Conservation (phyloP, 2,888 invertebrate genomes). For the Escarpia spicata region DNA sequence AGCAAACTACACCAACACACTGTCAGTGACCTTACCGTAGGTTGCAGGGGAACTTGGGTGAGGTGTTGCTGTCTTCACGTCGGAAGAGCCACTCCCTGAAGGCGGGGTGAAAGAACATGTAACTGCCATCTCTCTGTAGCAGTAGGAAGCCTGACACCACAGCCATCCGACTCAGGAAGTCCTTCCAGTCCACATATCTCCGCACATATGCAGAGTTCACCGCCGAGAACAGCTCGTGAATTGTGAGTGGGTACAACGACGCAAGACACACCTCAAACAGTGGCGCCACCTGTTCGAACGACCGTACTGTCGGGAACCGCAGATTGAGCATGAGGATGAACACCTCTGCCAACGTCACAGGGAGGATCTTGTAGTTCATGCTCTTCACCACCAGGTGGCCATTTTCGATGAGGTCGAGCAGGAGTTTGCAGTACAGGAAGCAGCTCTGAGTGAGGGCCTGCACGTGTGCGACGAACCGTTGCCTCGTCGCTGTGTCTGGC, state of each 20-base stretch:
- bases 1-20: neutral
- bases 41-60: constrained; percentile 92
- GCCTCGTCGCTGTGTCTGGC: constrained; percentile 54
- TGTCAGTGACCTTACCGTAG: constrained; percentile 68
- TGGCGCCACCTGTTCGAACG: constrained; percentile 85
- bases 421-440: constrained; percentile 89
- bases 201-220: constrained; percentile 86
- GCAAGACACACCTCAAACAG: constrained; percentile 91
- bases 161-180: constrained; percentile 88
- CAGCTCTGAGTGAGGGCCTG: constrained; percentile 84
- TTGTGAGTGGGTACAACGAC: constrained; percentile 87
- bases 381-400: constrained; percentile 94
- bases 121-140: constrained; percentile 89
- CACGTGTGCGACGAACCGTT: constrained; percentile 82
- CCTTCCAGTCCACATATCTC: constrained; percentile 86
- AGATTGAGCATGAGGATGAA: constrained; percentile 91
- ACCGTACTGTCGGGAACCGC: constrained; percentile 86
- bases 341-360: constrained; percentile 69
- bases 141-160: constrained; percentile 87
- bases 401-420: constrained; percentile 88
- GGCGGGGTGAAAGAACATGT: constrained; percentile 97
- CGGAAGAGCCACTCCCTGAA: constrained; percentile 96
- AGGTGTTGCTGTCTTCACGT: constrained; percentile 73
- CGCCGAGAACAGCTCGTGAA: constrained; percentile 91
- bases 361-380: constrained; percentile 81